A percentile compares a stretch with the other conserved stretches of the same genome.
Evolutionary conservation across 2,797 vertebrate genomes (phyloP).

Genomic region (Gymnocypris eckloni): DNA sequence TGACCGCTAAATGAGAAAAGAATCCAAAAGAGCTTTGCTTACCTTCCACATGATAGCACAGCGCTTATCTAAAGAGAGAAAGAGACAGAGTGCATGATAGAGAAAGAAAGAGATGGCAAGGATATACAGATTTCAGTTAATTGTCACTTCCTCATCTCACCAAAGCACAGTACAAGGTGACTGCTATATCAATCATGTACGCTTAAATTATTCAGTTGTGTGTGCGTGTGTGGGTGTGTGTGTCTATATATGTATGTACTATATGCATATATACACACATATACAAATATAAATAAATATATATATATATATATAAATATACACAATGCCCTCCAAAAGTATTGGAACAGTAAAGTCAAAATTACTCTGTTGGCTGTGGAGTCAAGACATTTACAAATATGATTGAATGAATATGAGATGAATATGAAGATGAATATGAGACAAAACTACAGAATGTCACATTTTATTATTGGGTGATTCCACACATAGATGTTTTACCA

Average conservation of each 20-base stretch:
- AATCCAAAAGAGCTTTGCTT: slow-evolving; percentile 81
- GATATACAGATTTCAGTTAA: slow-evolving; percentile 44
- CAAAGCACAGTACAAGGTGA: slow-evolving; percentile 20
- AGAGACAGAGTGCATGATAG: slow-evolving; percentile 26
- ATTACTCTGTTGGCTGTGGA: too few relatives aligned
- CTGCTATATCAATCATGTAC: slow-evolving; percentile 1
- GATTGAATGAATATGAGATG: too few relatives aligned
- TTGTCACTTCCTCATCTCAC: slow-evolving; percentile 38
- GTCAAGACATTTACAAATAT: too few relatives aligned
- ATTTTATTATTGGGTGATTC: too few relatives aligned
- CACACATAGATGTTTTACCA: too few relatives aligned
- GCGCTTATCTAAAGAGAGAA: slow-evolving; percentile 66
- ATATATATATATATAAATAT: background rate
- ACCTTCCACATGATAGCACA: slow-evolving; percentile 72
- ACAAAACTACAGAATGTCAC: too few relatives aligned
- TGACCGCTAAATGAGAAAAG: slow-evolving; percentile 80
- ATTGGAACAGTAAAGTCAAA: too few relatives aligned
- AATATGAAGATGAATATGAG: too few relatives aligned
- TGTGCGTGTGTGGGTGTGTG: background rate
- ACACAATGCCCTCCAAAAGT: too few relatives aligned
- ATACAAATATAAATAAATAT: background rate
- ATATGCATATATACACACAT: too few relatives aligned
- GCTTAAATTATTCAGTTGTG: background rate
- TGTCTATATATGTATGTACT: background rate
- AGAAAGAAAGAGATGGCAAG: slow-evolving; percentile 53